phyloP scores from a whole-genome alignment of 1,140 invertebrate species.

The Drosophila kanapiae region DNA sequence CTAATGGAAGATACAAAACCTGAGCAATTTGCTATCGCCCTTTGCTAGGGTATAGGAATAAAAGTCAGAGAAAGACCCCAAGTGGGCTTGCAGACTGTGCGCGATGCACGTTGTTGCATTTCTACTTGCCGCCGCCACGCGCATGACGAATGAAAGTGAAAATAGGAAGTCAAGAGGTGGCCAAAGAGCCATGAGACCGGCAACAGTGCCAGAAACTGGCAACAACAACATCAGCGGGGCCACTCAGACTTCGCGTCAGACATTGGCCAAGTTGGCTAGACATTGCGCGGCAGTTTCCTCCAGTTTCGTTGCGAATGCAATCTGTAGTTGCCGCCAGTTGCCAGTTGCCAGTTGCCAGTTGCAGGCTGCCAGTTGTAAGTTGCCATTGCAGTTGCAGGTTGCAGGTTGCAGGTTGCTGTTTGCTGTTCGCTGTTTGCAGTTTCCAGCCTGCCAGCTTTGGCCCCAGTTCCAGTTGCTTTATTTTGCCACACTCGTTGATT shows the following conservation, averaged over 20 bases:
- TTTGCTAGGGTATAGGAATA: conserved; percentile 22
- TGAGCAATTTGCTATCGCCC: not conserved
- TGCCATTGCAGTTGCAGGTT: conserved; percentile 40
- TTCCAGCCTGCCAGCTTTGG: conserved; percentile 22
- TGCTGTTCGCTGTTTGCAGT: conserved; percentile 16
- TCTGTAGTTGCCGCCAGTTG: conserved; percentile 15
- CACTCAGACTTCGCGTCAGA: conserved; percentile 52
- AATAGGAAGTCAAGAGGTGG: conserved; percentile 73
- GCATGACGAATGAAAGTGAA: conserved; percentile 77
- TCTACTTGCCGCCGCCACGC: conserved; percentile 52
- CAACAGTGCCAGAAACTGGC: conserved; percentile 37
- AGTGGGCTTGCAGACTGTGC: conserved; percentile 29
- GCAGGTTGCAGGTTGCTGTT: conserved; percentile 28
- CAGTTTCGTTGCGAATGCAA: conserved; percentile 52
- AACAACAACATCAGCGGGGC: conserved; percentile 22
- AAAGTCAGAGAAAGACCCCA: conserved; percentile 14
- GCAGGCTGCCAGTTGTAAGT: conserved; percentile 28
- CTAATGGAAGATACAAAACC: not conserved
- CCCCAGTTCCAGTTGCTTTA: conserved; percentile 35
- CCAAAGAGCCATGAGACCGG: conserved; percentile 65
- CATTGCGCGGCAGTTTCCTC: conserved; percentile 70
- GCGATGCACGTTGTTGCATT: conserved; percentile 52
- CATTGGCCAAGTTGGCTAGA: conserved; percentile 70
- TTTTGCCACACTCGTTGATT: conserved; percentile 64
- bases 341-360: conserved; percentile 27